Base-by-base conservation (phyloP, 1,140 invertebrate species). In the Stegodyphus mimosarum region DNA sequence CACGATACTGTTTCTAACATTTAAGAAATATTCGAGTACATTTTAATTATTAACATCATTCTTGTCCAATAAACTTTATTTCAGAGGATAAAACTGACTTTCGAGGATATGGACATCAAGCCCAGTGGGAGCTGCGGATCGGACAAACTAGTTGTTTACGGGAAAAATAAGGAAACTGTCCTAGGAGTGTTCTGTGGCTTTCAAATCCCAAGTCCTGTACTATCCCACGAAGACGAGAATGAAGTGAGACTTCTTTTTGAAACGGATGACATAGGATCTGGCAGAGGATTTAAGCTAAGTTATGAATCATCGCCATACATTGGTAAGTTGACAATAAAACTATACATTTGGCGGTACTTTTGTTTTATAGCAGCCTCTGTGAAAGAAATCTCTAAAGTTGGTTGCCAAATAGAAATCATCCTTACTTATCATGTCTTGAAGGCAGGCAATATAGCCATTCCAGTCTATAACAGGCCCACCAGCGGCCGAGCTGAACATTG, bases 21-120 rank as follows among this genome's bases (percentile, higher is more conserved):
- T 33, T 33, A 33, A 33, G 3, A 33, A 33, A 33, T 33, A 33
- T 33, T 33, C 3, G 33, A 33, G 3, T 33, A 33, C 33, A 33
- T 33, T 33, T 33, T 33, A 33, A 3, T 33, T 33, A 33, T 33
- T 33, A 33, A 33, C 33, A 33, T 33, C 33, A 33, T 33, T 33
- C 1, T 33, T 33, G 1, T 33, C 33, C 1, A 33, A 33, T 33
- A 33, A 33, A 33, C 33, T 33, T 33, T 15, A 60, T 48, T 66
- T 0, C 64, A 83, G 81, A 52, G 81, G 5, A 83, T 83, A 33
- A 83, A 83, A 15, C 6, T 83, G 7, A 83, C 81, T 11, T 83
- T 83, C 73, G 9, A n/a, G 49, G 81, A 75, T 17, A 10, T 83
- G 63, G 81, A 83, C 72, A 83, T 83, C 60, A 18, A 75, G 9